Conservation (phyloP, 2,113 vertebrate genomes). For the Todiramphus saurophagus region DNA sequence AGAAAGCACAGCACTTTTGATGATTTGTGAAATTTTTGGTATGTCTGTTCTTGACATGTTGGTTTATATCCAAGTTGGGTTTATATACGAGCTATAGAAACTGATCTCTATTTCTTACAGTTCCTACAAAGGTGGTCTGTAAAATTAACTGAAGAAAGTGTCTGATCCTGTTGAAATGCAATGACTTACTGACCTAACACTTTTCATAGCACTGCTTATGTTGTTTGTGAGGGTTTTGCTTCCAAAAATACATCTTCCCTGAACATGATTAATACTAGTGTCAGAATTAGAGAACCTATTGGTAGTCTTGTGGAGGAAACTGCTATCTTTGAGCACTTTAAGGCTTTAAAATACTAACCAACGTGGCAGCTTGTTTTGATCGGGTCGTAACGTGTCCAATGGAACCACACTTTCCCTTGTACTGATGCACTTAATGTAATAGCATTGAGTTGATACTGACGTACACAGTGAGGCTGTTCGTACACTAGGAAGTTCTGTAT, state of each 20-base stretch:
- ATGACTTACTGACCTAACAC: constrained; percentile 60
- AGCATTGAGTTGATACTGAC: constrained; percentile 59
- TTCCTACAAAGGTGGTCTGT: constrained; percentile 56
- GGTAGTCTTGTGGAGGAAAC: constrained; percentile 68
- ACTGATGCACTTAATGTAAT: constrained; percentile 67
- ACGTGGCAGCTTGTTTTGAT: constrained; percentile 69
- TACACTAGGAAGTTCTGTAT: constrained; percentile 62
- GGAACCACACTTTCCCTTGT: constrained; percentile 60
- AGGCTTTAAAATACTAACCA: constrained; percentile 71
- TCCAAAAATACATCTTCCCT: constrained; percentile 63
- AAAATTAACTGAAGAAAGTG: constrained; percentile 59
- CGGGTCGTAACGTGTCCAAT: constrained; percentile 55
- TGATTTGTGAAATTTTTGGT: constrained; percentile 67
- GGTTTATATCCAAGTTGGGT: constrained; percentile 68
- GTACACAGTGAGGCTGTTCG: constrained; percentile 20
- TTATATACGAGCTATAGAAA: constrained; percentile 56
- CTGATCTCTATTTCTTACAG: constrained; percentile 62
- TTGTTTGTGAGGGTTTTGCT: constrained; percentile 69
- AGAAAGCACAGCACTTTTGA: constrained; percentile 81
- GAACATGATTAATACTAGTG: constrained; percentile 37
- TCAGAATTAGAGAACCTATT: constrained; percentile 56
- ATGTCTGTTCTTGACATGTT: constrained; percentile 72
- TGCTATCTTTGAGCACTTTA: constrained; percentile 73
- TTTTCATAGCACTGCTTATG: constrained; percentile 60
- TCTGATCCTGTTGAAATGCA: constrained; percentile 59